Base-by-base conservation (phyloP, 2,888 invertebrate species). In the Heliconius ethilla region DNA sequence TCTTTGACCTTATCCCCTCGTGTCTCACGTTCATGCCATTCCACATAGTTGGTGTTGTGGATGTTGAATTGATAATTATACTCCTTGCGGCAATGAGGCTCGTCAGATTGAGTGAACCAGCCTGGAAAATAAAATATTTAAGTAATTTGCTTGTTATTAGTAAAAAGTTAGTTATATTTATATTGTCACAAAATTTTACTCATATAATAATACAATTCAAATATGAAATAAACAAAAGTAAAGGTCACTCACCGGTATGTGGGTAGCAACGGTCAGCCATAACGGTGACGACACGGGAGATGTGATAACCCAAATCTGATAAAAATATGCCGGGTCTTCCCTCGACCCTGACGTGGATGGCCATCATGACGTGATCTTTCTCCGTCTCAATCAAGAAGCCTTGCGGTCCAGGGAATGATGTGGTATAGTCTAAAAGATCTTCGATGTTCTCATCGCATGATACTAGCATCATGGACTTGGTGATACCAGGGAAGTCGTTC, bases 291-390 rank as follows among this genome's bases (percentile, higher is more conserved):
- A 97, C 98, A 72, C 98, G 95, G 66, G 97, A 96, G 80, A 98
- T 97, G 89, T 98, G 98, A 91, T 98, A 98, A 10, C 98, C 98
- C 72, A 98, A 96, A 92, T 98, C 98, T 70, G 98, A 96, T 73
- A 98, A 95, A 90, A 98, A 95, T 69, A 97, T 95, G 55, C 98
- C 98, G 11, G 94, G 92, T 81, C 98, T 96, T 73, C 96, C 97
- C 29, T 95, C 96, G 73, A 98, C 96, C 86, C 95, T 95, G 77
- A 98, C 95, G 84, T 96, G 96, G 86, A 98, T 95, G 75, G 97
- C 97, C 78, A 97, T 96, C 91, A 98, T 95, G 22, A 98, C 97
- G 90, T 98, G 98, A 87, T 98, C 98, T 89, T 98, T 98, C 90
- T 98, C 98, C 2, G 97, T 96, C 83, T 96, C 96, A 79, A 96